A percentile compares a stretch with the other conserved stretches of the same genome.
Conservation (phyloP, 2,888 invertebrate species). For the Leptopilina drosophilae region DNA sequence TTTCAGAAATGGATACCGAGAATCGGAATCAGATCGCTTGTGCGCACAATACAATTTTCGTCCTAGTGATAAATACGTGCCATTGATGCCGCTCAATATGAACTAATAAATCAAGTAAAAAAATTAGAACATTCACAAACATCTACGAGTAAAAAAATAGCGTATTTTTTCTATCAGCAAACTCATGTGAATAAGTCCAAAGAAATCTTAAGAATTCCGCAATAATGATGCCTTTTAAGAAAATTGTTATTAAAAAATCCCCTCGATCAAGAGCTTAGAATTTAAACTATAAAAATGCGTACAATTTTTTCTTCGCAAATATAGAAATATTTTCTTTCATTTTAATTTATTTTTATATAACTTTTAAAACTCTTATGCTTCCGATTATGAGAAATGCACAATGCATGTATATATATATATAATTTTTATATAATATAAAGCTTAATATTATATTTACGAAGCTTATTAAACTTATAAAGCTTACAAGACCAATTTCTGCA, state of each 20-base stretch:
- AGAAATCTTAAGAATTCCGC: neutral
- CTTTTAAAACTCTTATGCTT: too few relatives aligned
- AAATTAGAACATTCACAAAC: constrained; percentile 51
- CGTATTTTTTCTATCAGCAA: constrained; percentile 23
- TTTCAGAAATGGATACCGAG: constrained; percentile 81
- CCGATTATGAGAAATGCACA: too few relatives aligned
- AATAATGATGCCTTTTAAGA: neutral
- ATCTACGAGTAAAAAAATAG: constrained; percentile 8
- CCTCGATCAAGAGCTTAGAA: too few relatives aligned
- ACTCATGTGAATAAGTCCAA: neutral
- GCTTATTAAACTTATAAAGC: neutral
- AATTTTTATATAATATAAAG: neutral
- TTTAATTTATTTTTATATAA: too few relatives aligned
- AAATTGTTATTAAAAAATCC: neutral
- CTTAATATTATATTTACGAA: neutral
- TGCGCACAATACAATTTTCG: constrained; percentile 82
- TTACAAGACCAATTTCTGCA: neutral
- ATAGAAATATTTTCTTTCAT: too few relatives aligned
- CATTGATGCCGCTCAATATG: constrained; percentile 76
- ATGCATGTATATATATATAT: neutral
- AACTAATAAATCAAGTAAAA: constrained; percentile 70
- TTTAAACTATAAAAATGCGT: too few relatives aligned
- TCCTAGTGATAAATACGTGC: constrained; percentile 82
- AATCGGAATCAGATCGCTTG: constrained; percentile 79
- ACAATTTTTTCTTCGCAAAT: too few relatives aligned